Evolutionary conservation across 2,888 invertebrate species (phyloP), one percentile per base, ranked within the genome.

Genomic region (Aleiodes leptofemur): DNA sequence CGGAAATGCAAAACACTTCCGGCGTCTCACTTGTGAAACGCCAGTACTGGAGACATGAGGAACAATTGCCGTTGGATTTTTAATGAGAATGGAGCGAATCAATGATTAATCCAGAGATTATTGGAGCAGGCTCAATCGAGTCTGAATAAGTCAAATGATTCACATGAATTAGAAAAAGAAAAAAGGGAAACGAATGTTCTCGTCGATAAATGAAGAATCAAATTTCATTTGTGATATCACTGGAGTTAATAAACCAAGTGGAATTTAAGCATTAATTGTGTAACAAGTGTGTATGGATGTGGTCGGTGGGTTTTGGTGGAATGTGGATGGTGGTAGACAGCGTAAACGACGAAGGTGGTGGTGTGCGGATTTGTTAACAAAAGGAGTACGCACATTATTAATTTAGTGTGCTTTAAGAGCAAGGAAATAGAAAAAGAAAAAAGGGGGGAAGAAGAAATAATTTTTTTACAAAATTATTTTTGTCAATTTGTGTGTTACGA

Each of bases 401-500:
- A 68, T 43, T 56, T 59, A 51, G 55, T 64, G 69, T 43, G 34
- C 55, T 34, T 59, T 4, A 69, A 64, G 56, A 55, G 9, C 8
- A 16, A 29, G 3, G n/a, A 64, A 38, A 9, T 61, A 66, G 31
- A 1, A 11, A 38, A 23, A 16, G 34, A 31, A 1, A 11, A 38
- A 23, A 16, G 34, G 11, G 43, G 14, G 38, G 11, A n/a, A n/a
- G 50, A 59, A 68, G 31, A 69, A 69, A 69, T 48, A 43, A 43
- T 43, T 43, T 43, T 3, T 9, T 43, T 11, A 43, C 1, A 23
- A 23, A 43, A 43, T 43, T 9, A 43, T 43, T 61, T 50, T 74
- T 29, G 77, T 80, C 78, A 78, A 82, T 82, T 23, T 23, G 23
- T 79, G 84, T 84, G 80, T 86, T 87, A 89, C 87, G 82, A 89